Base-by-base conservation (phyloP, 2,888 invertebrate species). In the Calliphora vomitoria region DNA sequence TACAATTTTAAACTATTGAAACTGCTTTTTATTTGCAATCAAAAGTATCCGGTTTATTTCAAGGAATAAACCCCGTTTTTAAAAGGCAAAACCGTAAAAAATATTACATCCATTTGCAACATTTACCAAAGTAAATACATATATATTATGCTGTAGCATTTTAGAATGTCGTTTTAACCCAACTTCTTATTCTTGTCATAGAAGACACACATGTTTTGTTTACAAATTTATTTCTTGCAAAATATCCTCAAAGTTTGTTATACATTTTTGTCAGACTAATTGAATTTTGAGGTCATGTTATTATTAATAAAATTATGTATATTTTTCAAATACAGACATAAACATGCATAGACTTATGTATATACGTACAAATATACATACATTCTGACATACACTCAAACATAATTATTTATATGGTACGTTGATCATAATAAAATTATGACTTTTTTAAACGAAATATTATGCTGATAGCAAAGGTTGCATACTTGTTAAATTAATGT, bases 201-300 rank as follows among this genome's bases (percentile, higher is more conserved):
- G 60, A 60, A 31, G 15, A 60, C 60, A 31, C 11, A 15, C 31
- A 31, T 15, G 13, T 60, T 6, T 31, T 60, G 31, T 60, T 31
- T 31, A 8, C 6, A 60, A 60, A 31, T 60, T 13, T 15, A 47
- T n/a, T n/a, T 35, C 8, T 35, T 71, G 18, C 6, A 71, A 35
- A 35, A 25, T 35, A 20, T 31, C 10, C 18, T n/a, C 8, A 53
- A 53, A 71, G 10, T 71, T 71, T 71, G 53, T 18, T 35, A 53
- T 15, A 35, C 6, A 31, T 60, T 55, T 38, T 8, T 55, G 20
- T 41, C 15, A 72, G 38, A 41, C 55, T 72, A 72, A 72, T 72
- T 72, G 55, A 72, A 55, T 55, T 72, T 72, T 72, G 55, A 72
- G 55, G 72, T 72, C 55, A 55, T 72, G 47, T n/a, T 72, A 18